Evolutionary conservation across 2,113 vertebrate species (phyloP).

Genomic region (Gavia stellata): DNA sequence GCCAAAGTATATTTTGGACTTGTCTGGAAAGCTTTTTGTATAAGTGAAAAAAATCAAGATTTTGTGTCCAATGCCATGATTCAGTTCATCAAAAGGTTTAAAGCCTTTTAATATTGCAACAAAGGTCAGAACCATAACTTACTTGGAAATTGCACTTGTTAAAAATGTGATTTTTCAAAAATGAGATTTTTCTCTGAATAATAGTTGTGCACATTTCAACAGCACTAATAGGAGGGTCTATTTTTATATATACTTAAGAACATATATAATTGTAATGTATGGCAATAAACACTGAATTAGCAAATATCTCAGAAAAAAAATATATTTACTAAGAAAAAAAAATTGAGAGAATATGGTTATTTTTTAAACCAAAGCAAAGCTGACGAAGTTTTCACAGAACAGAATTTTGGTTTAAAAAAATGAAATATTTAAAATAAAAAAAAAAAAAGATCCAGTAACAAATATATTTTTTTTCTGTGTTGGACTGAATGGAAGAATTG

Average conservation of each 20-base stretch:
- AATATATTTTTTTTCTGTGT: neutral
- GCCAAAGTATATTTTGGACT: neutral
- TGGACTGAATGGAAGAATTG: neutral
- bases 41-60: fast-evolving
- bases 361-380: neutral
- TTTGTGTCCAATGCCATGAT: neutral
- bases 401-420: neutral
- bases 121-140: neutral
- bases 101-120: neutral
- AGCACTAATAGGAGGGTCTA: neutral
- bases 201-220: neutral
- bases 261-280: neutral
- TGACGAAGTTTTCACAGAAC: neutral
- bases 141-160: neutral
- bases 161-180: neutral
- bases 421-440: neutral
- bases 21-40: neutral
- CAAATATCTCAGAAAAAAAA: neutral
- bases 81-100: neutral
- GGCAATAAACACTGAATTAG: neutral
- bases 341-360: neutral
- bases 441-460: neutral
- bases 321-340: neutral
- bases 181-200: neutral
- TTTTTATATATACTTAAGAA: neutral